phyloP scores from a whole-genome alignment of 2,797 vertebrate species.

The Sebastes oblongus region DNA sequence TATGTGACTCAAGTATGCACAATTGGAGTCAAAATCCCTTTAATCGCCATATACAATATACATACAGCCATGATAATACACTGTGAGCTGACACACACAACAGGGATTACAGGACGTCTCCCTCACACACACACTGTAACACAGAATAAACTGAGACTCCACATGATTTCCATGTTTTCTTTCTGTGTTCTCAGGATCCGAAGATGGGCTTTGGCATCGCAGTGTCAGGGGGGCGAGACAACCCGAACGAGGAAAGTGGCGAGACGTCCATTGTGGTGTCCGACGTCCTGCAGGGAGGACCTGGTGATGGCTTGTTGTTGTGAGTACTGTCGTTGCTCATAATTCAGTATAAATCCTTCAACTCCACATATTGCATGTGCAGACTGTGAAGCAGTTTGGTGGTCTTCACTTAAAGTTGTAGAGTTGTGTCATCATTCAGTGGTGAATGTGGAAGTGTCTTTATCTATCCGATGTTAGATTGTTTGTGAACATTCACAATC shows the following conservation, averaged over 20 bases:
- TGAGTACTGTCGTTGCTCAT: conserved; percentile 70
- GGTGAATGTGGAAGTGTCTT: too few species aligned
- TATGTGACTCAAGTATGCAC: background rate
- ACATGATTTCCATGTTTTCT: background rate
- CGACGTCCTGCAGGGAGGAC: conserved; percentile 92
- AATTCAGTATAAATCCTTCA: background rate
- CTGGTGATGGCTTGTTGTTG: conserved; percentile 93
- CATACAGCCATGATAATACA: conserved; percentile 26
- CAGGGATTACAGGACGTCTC: conserved; percentile 35
- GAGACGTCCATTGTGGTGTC: conserved; percentile 95
- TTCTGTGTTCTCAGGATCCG: conserved; percentile 82
- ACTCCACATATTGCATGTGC: background rate
- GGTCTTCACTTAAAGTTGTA: background rate
- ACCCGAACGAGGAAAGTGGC: conserved; percentile 93
- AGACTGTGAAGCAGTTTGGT: background rate
- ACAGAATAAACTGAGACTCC: background rate
- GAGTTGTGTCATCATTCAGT: too few species aligned
- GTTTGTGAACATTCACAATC: background rate
- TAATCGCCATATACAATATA: conserved; percentile 32
- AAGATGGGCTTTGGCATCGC: conserved; percentile 98
- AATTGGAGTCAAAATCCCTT: conserved; percentile 28
- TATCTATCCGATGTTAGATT: background rate
- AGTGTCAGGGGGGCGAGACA: conserved; percentile 95
- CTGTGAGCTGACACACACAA: conserved; percentile 13
- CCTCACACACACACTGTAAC: background rate